Evolutionary conservation across 2,888 invertebrate genomes (phyloP).

Genomic region (Macrophya alboannulata): DNA sequence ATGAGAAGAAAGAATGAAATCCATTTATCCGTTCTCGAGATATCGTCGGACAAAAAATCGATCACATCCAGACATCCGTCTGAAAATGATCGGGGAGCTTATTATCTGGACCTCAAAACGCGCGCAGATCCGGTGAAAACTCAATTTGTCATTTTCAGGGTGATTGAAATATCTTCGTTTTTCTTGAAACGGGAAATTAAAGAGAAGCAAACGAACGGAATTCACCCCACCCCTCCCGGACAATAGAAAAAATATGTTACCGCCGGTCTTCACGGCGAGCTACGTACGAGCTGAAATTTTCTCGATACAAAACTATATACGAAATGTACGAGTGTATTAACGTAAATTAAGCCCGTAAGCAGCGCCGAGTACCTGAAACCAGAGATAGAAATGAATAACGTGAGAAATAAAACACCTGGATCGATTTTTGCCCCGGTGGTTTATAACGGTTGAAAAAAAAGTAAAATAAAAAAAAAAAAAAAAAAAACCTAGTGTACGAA

Average conservation of each 20-base stretch:
- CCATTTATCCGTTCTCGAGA: too few relatives aligned
- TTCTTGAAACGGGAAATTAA: neutral
- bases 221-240: neutral
- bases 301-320: neutral
- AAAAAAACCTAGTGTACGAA: neutral
- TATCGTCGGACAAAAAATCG: too few relatives aligned
- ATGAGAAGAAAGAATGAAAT: too few relatives aligned
- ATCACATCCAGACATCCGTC: too few relatives aligned
- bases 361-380: neutral
- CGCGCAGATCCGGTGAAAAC: too few relatives aligned
- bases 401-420: neutral
- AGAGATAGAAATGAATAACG: conserved; percentile 13
- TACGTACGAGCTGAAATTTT: neutral
- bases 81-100: too few relatives aligned
- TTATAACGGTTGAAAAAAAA: neutral
- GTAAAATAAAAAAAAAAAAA: neutral
- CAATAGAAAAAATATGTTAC: neutral
- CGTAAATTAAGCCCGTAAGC: neutral
- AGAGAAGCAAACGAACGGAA: neutral
- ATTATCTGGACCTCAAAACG: too few relatives aligned
- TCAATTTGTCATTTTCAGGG: too few relatives aligned
- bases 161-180: neutral
- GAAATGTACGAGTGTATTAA: conserved; percentile 27
- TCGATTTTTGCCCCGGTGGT: neutral
- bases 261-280: neutral